Evolutionary conservation across 2,113 vertebrate species (phyloP).

Genomic region (Anas platyrhynchos): DNA sequence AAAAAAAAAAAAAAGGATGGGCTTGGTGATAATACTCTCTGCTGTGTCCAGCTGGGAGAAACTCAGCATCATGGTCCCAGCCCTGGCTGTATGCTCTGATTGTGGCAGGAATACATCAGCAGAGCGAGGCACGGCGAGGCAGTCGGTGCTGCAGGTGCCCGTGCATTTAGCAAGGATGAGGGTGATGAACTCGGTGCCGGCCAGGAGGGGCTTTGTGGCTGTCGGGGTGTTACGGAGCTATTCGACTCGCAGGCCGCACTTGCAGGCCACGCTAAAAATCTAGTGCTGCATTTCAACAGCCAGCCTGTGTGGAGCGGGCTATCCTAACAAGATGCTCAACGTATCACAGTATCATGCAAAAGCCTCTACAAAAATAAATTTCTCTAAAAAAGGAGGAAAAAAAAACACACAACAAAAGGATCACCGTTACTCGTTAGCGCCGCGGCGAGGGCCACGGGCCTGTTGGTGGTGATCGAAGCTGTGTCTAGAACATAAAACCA

Average conservation of each 20-base stretch:
- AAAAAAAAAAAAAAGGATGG: neutral
- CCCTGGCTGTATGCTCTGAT: neutral
- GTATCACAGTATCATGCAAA: slow-evolving; percentile 73
- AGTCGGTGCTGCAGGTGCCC: slow-evolving; percentile 35
- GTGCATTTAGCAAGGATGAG: slow-evolving; percentile 43
- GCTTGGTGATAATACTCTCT: neutral
- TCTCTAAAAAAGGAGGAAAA: slow-evolving; percentile 16
- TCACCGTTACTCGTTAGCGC: neutral
- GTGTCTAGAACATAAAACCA: neutral
- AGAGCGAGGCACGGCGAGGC: neutral
- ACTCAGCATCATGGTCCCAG: neutral
- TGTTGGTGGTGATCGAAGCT: neutral
- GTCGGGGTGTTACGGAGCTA: neutral
- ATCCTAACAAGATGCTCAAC: slow-evolving; percentile 61
- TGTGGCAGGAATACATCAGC: neutral
- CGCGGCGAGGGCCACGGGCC: neutral
- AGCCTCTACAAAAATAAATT: slow-evolving; percentile 65
- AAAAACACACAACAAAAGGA: neutral
- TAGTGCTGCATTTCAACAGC: slow-evolving; percentile 25
- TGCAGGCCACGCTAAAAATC: slow-evolving; percentile 49
- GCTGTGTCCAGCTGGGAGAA: neutral
- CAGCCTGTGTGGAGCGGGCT: slow-evolving; percentile 23
- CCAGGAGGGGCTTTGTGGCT: neutral
- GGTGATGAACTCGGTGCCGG: neutral
- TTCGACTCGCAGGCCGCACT: slow-evolving; percentile 36